Conservation (phyloP, 2,888 invertebrate species). For the Agonopterix alstromeriana region DNA sequence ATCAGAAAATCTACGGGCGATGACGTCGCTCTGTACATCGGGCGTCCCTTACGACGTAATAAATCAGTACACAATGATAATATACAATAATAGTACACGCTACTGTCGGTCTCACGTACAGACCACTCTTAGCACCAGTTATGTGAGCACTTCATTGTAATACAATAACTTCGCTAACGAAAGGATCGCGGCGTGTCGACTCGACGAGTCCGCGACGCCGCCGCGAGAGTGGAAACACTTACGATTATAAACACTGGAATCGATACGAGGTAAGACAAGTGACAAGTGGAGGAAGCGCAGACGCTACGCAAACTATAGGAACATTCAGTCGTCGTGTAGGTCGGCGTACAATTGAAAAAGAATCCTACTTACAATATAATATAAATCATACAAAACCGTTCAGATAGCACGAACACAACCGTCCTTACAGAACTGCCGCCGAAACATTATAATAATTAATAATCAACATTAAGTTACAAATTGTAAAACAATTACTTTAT, state of each 20-base stretch:
- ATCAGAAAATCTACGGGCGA: neutral
- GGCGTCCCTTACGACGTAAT: conserved; percentile 1
- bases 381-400: conserved; percentile 35
- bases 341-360: conserved; percentile 38
- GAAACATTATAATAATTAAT: conserved; percentile 33
- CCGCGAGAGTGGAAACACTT: no score
- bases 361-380: conserved; percentile 41
- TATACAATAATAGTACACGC: conserved; percentile 1
- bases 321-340: conserved; percentile 49
- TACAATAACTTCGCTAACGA: conserved; percentile 11
- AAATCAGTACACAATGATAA: conserved; percentile 3
- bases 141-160: conserved; percentile 34
- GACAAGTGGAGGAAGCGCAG: conserved; percentile 35
- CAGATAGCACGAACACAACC: conserved; percentile 28
- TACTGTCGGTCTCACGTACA: neutral
- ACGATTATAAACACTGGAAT: neutral
- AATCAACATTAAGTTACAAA: conserved; percentile 51
- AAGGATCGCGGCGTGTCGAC: neutral
- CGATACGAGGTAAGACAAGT: neutral
- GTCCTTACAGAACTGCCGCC: conserved; percentile 28
- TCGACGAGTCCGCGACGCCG: no score
- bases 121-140: conserved; percentile 38
- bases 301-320: conserved; percentile 40
- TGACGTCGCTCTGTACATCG: neutral
- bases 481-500: conserved; percentile 59